Evolutionary conservation across 1,140 invertebrate species (phyloP).

Genomic region (Eciton burchellii): DNA sequence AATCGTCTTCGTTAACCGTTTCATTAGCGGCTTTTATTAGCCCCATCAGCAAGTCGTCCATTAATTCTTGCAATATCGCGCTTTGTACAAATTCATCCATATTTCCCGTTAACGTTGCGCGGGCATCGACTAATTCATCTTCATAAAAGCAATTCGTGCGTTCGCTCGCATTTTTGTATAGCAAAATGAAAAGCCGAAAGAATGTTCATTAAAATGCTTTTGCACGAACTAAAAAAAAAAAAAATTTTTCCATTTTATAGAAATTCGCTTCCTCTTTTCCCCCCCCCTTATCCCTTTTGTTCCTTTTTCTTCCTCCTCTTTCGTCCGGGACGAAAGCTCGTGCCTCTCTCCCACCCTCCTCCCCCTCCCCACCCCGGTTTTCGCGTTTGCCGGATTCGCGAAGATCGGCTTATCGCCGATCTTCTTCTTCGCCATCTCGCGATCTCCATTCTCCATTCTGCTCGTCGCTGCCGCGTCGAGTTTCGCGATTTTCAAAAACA

Average conservation of each 20-base stretch:
- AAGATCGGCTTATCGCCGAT: no score
- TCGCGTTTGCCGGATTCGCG: no score
- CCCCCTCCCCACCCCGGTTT: neutral
- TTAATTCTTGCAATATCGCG: constrained; percentile 4
- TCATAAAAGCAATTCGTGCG: constrained; percentile 39
- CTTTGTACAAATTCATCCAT: constrained; percentile 9
- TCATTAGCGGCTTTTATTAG: neutral
- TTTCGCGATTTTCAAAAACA: neutral
- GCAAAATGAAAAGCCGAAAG: constrained; percentile 33
- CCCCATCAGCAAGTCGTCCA: neutral
- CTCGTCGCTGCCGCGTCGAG: neutral
- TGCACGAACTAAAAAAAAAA: constrained; percentile 46
- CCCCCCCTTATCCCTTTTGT: constrained; percentile 9
- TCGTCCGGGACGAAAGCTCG: no score
- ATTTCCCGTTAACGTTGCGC: constrained; percentile 20
- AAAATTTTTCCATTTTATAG: constrained; percentile 38
- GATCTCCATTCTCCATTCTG: no score
- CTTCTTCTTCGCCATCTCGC: no score
- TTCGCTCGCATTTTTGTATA: constrained; percentile 25
- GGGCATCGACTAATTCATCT: constrained; percentile 38
- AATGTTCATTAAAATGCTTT: constrained; percentile 48
- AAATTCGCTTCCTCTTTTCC: constrained; percentile 39
- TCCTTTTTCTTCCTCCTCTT: neutral
- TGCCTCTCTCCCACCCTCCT: no score
- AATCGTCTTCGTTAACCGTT: neutral